These are phyloP conservation scores for Leucophenga montana DNA, from an alignment of 2,888 invertebrate genomes.

Conservation along the genomic window DNA sequence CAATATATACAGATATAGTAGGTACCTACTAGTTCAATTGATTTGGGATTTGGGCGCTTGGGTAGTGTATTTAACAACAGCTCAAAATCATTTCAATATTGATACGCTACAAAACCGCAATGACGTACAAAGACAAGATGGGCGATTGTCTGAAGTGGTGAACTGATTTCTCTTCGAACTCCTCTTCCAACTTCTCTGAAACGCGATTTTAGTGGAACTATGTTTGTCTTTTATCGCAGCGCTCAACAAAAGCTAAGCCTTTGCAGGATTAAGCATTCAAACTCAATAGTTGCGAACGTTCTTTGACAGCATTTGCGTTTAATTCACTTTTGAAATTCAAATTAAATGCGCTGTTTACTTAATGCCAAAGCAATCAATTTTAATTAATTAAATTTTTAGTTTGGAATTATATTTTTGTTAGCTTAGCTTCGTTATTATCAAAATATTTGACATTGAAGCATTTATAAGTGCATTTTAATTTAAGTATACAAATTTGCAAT, in stretches of 20 bases:
- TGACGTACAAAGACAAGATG: neutral
- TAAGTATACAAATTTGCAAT: too few species aligned
- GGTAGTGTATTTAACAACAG: constrained; percentile 56
- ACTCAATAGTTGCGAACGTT: neutral
- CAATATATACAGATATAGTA: too few species aligned
- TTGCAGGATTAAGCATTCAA: constrained; percentile 6
- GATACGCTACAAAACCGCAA: constrained; percentile 42
- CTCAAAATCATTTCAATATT: constrained; percentile 61
- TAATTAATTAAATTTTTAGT: constrained; percentile 14
- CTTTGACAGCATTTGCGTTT: neutral
- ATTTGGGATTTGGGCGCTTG: constrained; percentile 26
- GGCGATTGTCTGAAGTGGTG: neutral
- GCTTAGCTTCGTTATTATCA: too few species aligned
- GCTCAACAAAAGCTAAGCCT: neutral
- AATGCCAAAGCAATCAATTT: constrained; percentile 16
- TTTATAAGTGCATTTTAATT: too few species aligned
- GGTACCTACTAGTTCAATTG: too few species aligned
- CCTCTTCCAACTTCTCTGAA: neutral
- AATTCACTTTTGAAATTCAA: constrained; percentile 5
- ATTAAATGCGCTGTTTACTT: constrained; percentile 15
- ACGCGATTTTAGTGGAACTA: constrained; percentile 35
- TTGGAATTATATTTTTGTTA: neutral
- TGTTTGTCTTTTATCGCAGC: constrained; percentile 24
- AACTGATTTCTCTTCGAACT: too few species aligned
- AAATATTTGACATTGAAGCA: too few species aligned